Evolutionary conservation across 2,113 vertebrate species (phyloP), one percentile per base, ranked within the genome.

Genomic region (Eubucco bourcierii): DNA sequence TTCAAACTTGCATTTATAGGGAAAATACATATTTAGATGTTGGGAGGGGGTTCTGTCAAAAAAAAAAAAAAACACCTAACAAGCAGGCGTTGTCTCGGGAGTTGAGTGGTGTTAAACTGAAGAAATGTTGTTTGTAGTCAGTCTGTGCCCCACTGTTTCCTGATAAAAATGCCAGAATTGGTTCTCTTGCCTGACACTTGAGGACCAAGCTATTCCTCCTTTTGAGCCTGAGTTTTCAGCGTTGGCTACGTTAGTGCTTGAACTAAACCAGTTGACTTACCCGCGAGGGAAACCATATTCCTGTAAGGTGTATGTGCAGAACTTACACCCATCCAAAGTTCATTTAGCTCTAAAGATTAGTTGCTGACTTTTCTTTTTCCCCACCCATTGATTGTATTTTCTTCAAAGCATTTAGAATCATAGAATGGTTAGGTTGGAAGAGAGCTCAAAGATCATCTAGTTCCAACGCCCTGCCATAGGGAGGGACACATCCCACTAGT

Each of bases 361-460:
- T 27, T 4, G 5, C 2, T 55, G 8, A 7, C 4, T 15, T 52
- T 46, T 21, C 8, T 4, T 23, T 20, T 50, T 17, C 6, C 3
- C 15, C 6, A 7, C 0, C 39, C 4, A 3, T 6, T 1, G 2
- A 1, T 1, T 77, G 13, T 9, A 3, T 19, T 79, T 65, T 79
- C 23, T 87, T 41, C 1, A 10, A n/a, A 80, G 8, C 15, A 1
- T 47, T 15, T 18, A 33, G 8, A 39, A 39, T 39, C 8, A 11
- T 39, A 39, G 37, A 39, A 39, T 11, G 37, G 37, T 39, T 39
- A 39, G 37, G 37, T 39, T 39, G 37, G 37, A 39, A 39, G 37
- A 11, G 37, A 39, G 37, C 37, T 39, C 37, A 39, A 39, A 39
- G 8, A 39, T 39, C 37, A 39, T 39, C 37, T 39, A 39, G 37